Base-by-base conservation (phyloP, 2,797 vertebrate genomes). In the Oryzias dopingdopingensis region DNA sequence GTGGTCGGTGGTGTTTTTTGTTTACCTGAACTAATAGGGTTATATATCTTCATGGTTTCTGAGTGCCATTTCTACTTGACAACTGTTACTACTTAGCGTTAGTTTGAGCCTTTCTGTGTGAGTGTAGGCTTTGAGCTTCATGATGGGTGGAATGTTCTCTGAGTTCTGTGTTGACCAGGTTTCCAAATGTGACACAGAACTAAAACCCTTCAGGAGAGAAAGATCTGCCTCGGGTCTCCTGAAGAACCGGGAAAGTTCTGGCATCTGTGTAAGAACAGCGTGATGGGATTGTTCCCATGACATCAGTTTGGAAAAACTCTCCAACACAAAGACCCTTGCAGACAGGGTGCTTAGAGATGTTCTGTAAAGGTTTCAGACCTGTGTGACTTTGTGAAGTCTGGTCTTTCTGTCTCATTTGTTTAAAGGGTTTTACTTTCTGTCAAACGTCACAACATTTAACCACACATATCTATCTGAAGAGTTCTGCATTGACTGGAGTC, bases 11-110 rank as follows among this genome's bases (percentile, higher is more conserved):
- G 77, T 82, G 84, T 83, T 77, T 72, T 83, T 82, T 72, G 79
- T 87, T 84, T 84, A 82, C 77, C 77, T 75, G 69, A 86, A 83
- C 79, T 86, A 80, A 80, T 74, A 82, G 59, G 67, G 82, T 83
- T 78, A 77, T 83, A 71, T 86, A 82, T 86, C 76, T 85, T 74
- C 76, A 80, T 85, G 76, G 87, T 85, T 84, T 81, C 76, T 46
- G 81, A 86, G 87, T 86, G 86, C 83, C 85, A 85, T 88, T 86
- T 89, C 80, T 88, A 87, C 86, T 77, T 77, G 78, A 89, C 80
- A 80, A 74, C 81, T 86, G 83, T 86, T 88, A 80, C 70, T 77
- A 80, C 82, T 80, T 82, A 84, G 81, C 77, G 26, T 84, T 84
- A 81, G 79, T 48, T 63, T n/a, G 81, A 85, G 82, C 74, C 46